Evolutionary conservation across 2,113 vertebrate species (phyloP).

Genomic region (Charadrius vociferus): DNA sequence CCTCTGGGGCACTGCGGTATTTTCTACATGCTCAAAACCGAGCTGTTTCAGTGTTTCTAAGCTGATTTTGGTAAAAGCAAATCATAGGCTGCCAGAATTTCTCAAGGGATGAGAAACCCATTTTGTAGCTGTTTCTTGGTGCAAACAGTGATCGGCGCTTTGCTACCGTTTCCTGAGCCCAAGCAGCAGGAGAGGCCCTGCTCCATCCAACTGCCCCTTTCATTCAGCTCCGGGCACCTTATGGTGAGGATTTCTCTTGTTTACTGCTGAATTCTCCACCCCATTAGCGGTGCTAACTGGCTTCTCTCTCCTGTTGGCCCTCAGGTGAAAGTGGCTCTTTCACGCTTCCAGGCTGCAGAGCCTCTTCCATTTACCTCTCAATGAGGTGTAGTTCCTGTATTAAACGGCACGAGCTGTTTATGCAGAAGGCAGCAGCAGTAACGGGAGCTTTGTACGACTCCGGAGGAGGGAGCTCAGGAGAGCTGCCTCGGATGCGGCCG

Average conservation of each 20-base stretch:
- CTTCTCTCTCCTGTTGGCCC: not conserved
- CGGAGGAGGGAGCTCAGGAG: not conserved
- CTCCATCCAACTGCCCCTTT: not conserved
- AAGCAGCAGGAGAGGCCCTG: not conserved
- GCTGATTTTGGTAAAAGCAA: not conserved
- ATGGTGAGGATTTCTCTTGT: not conserved
- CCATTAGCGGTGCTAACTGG: not conserved
- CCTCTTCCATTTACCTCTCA: conserved; percentile 19
- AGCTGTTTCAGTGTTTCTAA: not conserved
- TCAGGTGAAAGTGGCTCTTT: conserved; percentile 39
- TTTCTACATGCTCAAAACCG: not conserved
- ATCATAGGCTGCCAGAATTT: not conserved
- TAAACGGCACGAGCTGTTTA: not conserved
- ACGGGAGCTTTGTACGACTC: not conserved
- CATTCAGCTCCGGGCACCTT: not conserved
- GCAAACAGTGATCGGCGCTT: not conserved
- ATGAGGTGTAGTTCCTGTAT: conserved; percentile 35
- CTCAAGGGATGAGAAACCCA: not conserved
- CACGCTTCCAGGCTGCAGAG: not conserved
- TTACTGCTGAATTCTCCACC: conserved; percentile 25
- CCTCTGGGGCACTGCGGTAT: not conserved
- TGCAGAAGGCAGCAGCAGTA: not conserved
- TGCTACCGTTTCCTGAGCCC: not conserved
- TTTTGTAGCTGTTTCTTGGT: not conserved
- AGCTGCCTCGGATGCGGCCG: fast-evolving